phyloP scores from a whole-genome alignment of 2,797 vertebrate genomes.

The Enteromius fasciolatus region DNA sequence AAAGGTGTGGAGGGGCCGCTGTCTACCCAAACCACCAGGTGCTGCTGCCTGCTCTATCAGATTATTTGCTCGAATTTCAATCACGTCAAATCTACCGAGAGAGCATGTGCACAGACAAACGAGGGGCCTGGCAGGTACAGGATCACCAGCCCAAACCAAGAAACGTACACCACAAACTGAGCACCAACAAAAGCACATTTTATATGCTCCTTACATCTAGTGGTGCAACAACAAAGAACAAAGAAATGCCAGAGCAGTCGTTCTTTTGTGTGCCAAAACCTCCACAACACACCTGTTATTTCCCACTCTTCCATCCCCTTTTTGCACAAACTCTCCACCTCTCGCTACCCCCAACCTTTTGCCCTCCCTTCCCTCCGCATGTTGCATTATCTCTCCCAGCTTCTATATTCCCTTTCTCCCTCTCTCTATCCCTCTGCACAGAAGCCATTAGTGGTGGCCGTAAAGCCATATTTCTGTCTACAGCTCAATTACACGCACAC shows the following conservation, averaged over 20 bases:
- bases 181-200: not conserved
- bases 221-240: conserved; percentile 6
- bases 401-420: conserved; percentile 40
- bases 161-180: conserved; percentile 1
- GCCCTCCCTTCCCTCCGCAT: conserved; percentile 37
- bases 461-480: conserved; percentile 64
- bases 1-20: not conserved
- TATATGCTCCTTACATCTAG: not conserved
- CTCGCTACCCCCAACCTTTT: conserved; percentile 33
- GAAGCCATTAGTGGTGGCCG: conserved; percentile 62
- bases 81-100: conserved; percentile 27
- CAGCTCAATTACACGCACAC: conserved; percentile 58
- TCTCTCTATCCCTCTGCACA: conserved; percentile 52
- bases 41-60: conserved; percentile 33
- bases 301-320: conserved; percentile 43
- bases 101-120: conserved; percentile 33
- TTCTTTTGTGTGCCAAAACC: conserved; percentile 14
- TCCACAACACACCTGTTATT: conserved; percentile 62
- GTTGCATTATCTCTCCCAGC: conserved; percentile 40
- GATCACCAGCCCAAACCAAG: conserved; percentile 4
- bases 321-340: conserved; percentile 62
- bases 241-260: conserved; percentile 1
- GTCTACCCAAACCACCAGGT: conserved; percentile 24
- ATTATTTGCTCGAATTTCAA: conserved; percentile 46
- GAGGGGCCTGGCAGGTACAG: conserved; percentile 12